phyloP scores from a whole-genome alignment of 2,888 invertebrate genomes.

The Griposia aprilina region DNA sequence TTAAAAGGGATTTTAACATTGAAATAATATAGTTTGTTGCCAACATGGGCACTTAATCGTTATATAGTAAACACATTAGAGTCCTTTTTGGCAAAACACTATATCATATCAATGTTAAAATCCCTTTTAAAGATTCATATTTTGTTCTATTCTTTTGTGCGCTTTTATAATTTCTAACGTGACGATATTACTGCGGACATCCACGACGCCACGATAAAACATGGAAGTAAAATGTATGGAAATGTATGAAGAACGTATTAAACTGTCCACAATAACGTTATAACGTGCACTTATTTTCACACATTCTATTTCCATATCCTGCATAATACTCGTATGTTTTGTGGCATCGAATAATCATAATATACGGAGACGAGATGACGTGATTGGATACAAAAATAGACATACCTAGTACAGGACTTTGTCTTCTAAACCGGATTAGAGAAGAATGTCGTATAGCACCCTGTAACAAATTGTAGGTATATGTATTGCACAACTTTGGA shows the following conservation, averaged over 20 bases:
- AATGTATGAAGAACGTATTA: not conserved
- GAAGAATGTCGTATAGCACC: not conserved
- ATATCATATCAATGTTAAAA: no score
- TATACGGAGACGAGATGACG: not conserved
- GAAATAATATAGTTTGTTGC: no score
- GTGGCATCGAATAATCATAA: not conserved
- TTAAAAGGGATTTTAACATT: no score
- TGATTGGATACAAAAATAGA: conserved; percentile 8
- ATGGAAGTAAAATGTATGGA: not conserved
- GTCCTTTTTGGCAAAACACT: no score
- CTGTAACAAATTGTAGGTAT: conserved; percentile 29
- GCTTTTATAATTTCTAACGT: no score
- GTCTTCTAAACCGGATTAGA: conserved; percentile 50
- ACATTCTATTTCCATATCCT: not conserved
- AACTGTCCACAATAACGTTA: not conserved
- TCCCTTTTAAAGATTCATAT: no score
- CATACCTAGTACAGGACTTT: conserved; percentile 45
- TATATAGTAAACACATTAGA: no score
- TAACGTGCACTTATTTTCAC: not conserved
- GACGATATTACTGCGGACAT: no score
- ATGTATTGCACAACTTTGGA: not conserved
- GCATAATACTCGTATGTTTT: not conserved
- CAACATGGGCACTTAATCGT: no score
- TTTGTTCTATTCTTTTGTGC: not conserved
- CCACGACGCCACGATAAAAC: not conserved